Evolutionary conservation across 2,113 vertebrate species (phyloP).

Genomic region (Hemichromis elongatus): DNA sequence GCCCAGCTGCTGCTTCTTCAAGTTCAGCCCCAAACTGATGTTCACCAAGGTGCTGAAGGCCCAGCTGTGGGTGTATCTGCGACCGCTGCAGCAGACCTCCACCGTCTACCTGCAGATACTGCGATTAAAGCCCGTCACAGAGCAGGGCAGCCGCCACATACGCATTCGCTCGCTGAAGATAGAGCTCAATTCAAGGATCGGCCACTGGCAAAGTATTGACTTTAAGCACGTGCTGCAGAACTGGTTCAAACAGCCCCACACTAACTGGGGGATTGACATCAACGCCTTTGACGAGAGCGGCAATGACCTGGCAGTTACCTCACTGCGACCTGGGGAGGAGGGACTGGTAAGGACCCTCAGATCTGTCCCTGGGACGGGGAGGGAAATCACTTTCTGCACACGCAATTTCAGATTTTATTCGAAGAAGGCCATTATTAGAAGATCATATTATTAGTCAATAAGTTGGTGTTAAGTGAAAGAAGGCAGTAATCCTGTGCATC

Average conservation of each 20-base stretch:
- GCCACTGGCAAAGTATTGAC: slow-evolving; percentile 99
- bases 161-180: slow-evolving; percentile 97
- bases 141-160: slow-evolving; percentile 91
- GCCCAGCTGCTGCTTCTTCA: slow-evolving; percentile 96
- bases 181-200: slow-evolving; percentile 87
- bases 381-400: not conserved
- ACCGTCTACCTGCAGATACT: slow-evolving; percentile 97
- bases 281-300: slow-evolving; percentile 95
- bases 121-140: slow-evolving; percentile 89
- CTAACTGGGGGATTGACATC: slow-evolving; percentile 99
- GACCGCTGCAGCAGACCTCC: slow-evolving; percentile 89
- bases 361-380: slow-evolving; percentile 52
- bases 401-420: not conserved
- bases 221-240: slow-evolving; percentile 98
- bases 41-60: slow-evolving; percentile 98
- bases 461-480: not conserved
- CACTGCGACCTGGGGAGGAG: slow-evolving; percentile 90
- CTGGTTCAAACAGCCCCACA: slow-evolving; percentile 98
- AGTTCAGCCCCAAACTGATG: slow-evolving; percentile 98
- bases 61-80: slow-evolving; percentile 96
- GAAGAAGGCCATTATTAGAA: not conserved
- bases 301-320: slow-evolving; percentile 95
- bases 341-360: slow-evolving; percentile 88
- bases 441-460: not conserved
- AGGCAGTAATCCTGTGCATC: not conserved